Evolutionary conservation across 2,888 invertebrate genomes (phyloP).

Genomic region (Spicauda simplicius): DNA sequence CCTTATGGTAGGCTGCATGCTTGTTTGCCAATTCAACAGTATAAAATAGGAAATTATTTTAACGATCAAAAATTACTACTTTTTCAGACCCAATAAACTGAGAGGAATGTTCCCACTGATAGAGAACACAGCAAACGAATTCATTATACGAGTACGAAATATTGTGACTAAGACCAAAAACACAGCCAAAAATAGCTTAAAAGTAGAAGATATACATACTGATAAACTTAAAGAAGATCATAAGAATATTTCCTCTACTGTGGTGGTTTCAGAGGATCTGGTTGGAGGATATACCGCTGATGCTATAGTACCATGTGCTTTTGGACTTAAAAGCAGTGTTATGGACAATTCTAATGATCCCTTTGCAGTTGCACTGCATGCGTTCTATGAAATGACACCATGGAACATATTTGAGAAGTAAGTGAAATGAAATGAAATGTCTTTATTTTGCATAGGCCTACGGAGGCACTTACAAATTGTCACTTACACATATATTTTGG

Average conservation of each 20-base stretch:
- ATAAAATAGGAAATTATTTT: no score
- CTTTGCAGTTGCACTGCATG: slow-evolving; percentile 74
- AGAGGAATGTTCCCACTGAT: slow-evolving; percentile 77
- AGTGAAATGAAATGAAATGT: slow-evolving; percentile 38
- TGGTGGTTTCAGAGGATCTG: slow-evolving; percentile 67
- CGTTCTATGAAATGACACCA: slow-evolving; percentile 73
- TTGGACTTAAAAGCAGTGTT: slow-evolving; percentile 73
- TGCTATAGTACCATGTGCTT: slow-evolving; percentile 79
- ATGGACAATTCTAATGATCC: slow-evolving; percentile 75
- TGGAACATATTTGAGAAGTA: slow-evolving; percentile 78
- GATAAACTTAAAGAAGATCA: slow-evolving; percentile 12
- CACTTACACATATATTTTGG: no score
- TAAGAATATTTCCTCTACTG: slow-evolving; percentile 40
- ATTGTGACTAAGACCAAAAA: slow-evolving; percentile 49
- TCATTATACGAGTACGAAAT: slow-evolving; percentile 57
- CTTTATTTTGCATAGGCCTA: no score
- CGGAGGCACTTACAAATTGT: no score
- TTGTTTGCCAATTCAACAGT: no score
- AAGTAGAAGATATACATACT: slow-evolving; percentile 29
- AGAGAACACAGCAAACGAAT: slow-evolving; percentile 71
- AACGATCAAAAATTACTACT: background rate
- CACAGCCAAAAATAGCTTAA: slow-evolving; percentile 37
- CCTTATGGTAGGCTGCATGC: no score
- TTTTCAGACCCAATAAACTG: slow-evolving; percentile 73
- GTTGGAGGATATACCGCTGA: slow-evolving; percentile 79